Evolutionary conservation across 2,113 vertebrate genomes (phyloP), one percentile per base, ranked within the genome.

Genomic region (Vicugna pacos): DNA sequence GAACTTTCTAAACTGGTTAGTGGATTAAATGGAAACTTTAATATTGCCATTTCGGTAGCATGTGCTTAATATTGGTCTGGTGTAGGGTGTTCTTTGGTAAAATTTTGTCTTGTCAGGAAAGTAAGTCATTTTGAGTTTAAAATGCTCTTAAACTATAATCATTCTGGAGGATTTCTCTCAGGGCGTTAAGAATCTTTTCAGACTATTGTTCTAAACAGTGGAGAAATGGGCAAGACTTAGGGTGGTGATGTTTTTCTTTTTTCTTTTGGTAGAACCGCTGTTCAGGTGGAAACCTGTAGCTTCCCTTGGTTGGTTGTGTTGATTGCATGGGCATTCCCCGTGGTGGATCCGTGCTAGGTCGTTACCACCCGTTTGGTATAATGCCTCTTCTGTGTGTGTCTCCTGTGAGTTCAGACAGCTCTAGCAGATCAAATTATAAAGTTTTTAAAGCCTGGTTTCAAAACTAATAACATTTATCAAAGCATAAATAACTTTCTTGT

Each of bases 391-490:
- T 77, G 6, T 8, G 2, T 32, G 22, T 22, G 4, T 76, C 30
- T 82, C 65, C 54, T 76, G 26, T 82, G 86, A 89, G 14, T 93
- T 85, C n/a, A 86, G 20, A 81, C 56, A 42, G n/a, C 70, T 92
- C 46, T 60, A 30, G 46, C 50, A 87, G 79, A 38, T 88, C 42
- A 77, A 16, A 65, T 91, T 46, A 77, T 3, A 58, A 72, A 38
- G 69, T 67, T 95, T 93, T 91, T 11, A 79, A 91, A 91, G 24
- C 50, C 52, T 38, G 26, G 28, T 30, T 96, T 96, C 22, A 93
- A 79, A 91, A 82, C 32, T n/a, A 42, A 3, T 26, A 93, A 48
- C 14, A 32, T 65, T 93, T 77, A 91, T 70, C 82, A 64, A 76
- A 88, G 72, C 19, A 52, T 62, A 30, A 87, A 56, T 60, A 48